phyloP scores from a whole-genome alignment of 2,888 invertebrate genomes.

The Cerceris rybyensis region DNA sequence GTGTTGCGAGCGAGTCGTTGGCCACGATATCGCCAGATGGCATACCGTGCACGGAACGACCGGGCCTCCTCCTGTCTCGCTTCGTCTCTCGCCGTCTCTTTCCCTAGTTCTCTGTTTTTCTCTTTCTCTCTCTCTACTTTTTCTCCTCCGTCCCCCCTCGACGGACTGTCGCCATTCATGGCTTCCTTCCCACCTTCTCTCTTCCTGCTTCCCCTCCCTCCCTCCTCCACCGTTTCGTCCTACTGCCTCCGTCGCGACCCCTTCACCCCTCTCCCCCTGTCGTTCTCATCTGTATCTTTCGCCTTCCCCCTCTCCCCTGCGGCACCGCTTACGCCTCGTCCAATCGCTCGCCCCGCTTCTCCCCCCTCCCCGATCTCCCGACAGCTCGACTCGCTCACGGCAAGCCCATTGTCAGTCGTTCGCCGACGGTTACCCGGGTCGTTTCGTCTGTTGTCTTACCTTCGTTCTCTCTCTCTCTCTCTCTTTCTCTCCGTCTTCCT shows the following conservation, averaged over 20 bases:
- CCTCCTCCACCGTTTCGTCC: slow-evolving; percentile 52
- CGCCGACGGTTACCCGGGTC: slow-evolving; percentile 61
- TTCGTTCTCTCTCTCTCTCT: slow-evolving; percentile 14
- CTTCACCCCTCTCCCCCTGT: slow-evolving; percentile 21
- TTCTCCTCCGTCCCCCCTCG: slow-evolving; percentile 55
- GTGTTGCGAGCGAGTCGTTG: slow-evolving; percentile 65
- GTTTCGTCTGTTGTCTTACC: slow-evolving; percentile 38
- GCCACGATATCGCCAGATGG: slow-evolving; percentile 78
- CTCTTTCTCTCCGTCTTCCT: neutral
- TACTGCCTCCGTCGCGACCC: slow-evolving; percentile 18
- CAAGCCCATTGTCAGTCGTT: slow-evolving; percentile 75
- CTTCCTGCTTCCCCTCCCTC: slow-evolving; percentile 67
- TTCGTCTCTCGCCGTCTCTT: slow-evolving; percentile 20
- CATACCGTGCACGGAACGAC: slow-evolving; percentile 64
- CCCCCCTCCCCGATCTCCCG: slow-evolving; percentile 19
- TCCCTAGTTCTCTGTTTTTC: neutral
- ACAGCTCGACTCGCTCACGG: slow-evolving; percentile 57
- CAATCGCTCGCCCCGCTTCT: slow-evolving; percentile 29
- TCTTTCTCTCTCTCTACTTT: slow-evolving; percentile 42
- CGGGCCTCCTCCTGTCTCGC: slow-evolving; percentile 19
- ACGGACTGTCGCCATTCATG: slow-evolving; percentile 68
- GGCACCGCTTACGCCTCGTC: slow-evolving; percentile 27
- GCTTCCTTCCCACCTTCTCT: slow-evolving; percentile 71
- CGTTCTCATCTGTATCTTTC: slow-evolving; percentile 5
- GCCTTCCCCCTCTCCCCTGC: slow-evolving; percentile 20